Conservation (phyloP, 2,113 vertebrate species). For the Halichoerus grypus region DNA sequence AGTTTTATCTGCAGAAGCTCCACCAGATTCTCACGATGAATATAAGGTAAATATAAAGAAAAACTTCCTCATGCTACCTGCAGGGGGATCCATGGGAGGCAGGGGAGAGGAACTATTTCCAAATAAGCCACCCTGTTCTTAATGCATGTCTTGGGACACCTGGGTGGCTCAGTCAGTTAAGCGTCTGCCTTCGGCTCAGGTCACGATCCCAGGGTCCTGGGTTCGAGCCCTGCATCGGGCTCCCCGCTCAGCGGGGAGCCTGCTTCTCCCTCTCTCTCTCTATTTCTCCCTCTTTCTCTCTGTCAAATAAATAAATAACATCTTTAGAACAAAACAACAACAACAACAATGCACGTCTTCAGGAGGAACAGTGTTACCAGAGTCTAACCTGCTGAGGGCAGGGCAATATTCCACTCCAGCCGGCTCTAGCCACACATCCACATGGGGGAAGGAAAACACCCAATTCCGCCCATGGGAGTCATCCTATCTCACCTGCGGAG, state of each 20-base stretch:
- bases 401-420: neutral
- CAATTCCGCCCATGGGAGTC: no score
- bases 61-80: neutral
- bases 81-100: accelerated
- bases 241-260: no score
- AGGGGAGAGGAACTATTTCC: neutral
- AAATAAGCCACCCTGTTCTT: neutral
- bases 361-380: neutral
- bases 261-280: no score
- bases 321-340: no score
- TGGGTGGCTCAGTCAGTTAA: no score
- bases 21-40: neutral
- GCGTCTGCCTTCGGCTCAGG: no score
- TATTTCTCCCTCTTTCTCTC: no score
- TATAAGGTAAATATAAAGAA: neutral
- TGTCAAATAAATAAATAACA: no score
- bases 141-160: no score
- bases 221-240: no score
- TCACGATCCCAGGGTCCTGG: no score
- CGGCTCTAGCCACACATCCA: neutral
- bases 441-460: neutral
- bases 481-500: neutral
- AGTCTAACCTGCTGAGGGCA: neutral
- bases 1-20: neutral
- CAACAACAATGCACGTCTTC: neutral